Percentiles rank a stretch among this genome's conserved stretches.
phyloP scores from a whole-genome alignment of 1,140 invertebrate genomes.

The Bombus superbus region DNA sequence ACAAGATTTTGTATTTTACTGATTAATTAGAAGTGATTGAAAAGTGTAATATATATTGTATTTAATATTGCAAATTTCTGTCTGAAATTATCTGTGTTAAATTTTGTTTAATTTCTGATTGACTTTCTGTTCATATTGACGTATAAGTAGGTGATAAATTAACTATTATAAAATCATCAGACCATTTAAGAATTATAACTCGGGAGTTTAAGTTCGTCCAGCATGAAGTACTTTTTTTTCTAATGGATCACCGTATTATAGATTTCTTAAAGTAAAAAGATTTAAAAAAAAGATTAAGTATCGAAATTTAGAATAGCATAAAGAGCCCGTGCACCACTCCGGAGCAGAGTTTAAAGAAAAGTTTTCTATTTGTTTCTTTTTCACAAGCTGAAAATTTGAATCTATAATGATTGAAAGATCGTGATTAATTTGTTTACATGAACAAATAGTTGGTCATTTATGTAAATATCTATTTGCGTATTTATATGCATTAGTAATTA shows the following conservation, averaged over 20 bases:
- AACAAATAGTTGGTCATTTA: conserved; percentile 4
- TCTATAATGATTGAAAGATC: neutral
- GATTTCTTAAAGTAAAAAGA: neutral
- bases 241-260: conserved; percentile 11
- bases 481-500: conserved; percentile 18
- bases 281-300: neutral
- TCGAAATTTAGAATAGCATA: conserved; percentile 5
- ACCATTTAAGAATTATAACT: neutral
- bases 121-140: neutral
- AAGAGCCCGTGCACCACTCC: conserved; percentile 42
- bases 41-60: neutral
- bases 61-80: neutral
- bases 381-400: neutral
- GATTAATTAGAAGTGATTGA: neutral
- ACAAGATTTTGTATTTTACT: neutral
- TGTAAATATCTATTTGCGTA: conserved; percentile 24
- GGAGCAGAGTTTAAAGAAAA: conserved; percentile 31
- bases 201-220: conserved; percentile 25
- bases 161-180: neutral
- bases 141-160: neutral
- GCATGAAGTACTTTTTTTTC: conserved; percentile 15
- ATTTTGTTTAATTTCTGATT: neutral
- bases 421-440: conserved; percentile 16
- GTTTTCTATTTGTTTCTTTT: neutral
- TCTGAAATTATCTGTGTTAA: too few species aligned